Evolutionary conservation across 1,140 invertebrate species (phyloP).

Genomic region (Rhyacophila brunnea): DNA sequence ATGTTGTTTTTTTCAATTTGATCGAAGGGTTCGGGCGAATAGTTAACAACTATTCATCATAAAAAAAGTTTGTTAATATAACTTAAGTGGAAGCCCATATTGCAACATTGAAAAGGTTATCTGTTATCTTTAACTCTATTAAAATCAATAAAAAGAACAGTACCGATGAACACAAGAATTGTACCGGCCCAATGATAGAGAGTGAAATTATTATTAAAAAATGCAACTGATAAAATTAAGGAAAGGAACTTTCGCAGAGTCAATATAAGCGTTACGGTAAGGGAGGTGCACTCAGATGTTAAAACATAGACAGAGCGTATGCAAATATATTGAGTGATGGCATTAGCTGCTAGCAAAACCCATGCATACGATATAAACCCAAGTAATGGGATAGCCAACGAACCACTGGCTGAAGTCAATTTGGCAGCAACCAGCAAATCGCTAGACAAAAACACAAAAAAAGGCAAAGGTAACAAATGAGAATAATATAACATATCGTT

Average conservation of each 20-base stretch:
- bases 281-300: constrained; percentile 27
- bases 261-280: constrained; percentile 29
- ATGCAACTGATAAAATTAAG: constrained; percentile 27
- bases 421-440: constrained; percentile 20
- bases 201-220: constrained; percentile 30
- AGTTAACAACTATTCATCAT: no score
- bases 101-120: no score
- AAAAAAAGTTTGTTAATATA: no score
- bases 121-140: constrained; percentile 4
- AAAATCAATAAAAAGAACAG: constrained; percentile 23
- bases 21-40: no score
- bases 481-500: constrained; percentile 30
- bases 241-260: constrained; percentile 32
- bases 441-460: constrained; percentile 26
- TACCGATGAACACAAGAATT: constrained; percentile 28
- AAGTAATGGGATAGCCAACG: constrained; percentile 10
- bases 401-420: constrained; percentile 5
- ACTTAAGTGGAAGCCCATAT: no score
- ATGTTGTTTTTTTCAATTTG: no score
- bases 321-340: constrained; percentile 30
- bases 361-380: constrained; percentile 18
- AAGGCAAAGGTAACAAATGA: constrained; percentile 27
- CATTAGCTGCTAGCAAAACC: constrained; percentile 23
- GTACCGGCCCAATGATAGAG: constrained; percentile 25
- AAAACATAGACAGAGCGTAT: constrained; percentile 28